A percentile compares a stretch with the other conserved stretches of the same genome.
Evolutionary conservation across 2,797 vertebrate species (phyloP).

Genomic region (Ptychadena robeensis): DNA sequence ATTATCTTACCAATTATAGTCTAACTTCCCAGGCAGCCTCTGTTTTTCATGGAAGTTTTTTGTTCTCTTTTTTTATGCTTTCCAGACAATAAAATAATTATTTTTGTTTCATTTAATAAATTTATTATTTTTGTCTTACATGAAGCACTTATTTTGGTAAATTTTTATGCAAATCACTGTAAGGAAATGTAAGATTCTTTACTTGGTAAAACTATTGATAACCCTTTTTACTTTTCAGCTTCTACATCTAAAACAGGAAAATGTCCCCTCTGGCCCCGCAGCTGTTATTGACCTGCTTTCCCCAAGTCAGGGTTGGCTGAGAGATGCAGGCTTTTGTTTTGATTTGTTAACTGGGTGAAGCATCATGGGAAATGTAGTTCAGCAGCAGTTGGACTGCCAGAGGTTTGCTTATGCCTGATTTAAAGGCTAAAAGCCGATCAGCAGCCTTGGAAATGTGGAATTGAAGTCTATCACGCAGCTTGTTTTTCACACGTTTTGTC

Average conservation of each 20-base stretch:
- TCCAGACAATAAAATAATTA: no score
- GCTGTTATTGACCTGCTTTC: slow-evolving; percentile 15
- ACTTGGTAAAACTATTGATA: background rate
- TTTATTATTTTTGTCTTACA: no score
- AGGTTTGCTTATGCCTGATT: slow-evolving; percentile 21
- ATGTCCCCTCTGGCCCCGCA: slow-evolving; percentile 23
- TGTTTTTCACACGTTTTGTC: slow-evolving; percentile 22
- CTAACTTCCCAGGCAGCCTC: no score
- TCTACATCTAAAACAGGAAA: slow-evolving; percentile 5
- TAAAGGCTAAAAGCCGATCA: slow-evolving; percentile 10
- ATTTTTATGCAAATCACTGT: background rate
- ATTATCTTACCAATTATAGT: no score
- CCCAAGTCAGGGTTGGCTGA: slow-evolving; percentile 12
- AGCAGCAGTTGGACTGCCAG: slow-evolving; percentile 28
- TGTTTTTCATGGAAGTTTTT: no score
- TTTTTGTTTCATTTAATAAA: no score
- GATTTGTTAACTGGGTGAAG: slow-evolving; percentile 2
- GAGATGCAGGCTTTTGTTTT: slow-evolving; percentile 19
- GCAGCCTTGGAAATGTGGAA: background rate
- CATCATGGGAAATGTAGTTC: slow-evolving; percentile 48
- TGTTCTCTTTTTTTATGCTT: no score
- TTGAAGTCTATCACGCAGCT: slow-evolving; percentile 13
- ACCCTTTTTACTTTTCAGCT: background rate
- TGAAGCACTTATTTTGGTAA: no score
- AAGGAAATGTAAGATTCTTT: background rate